A percentile compares a stretch with the other conserved stretches of the same genome.
phyloP scores from a whole-genome alignment of 2,888 invertebrate genomes.

The Acleris laterana region DNA sequence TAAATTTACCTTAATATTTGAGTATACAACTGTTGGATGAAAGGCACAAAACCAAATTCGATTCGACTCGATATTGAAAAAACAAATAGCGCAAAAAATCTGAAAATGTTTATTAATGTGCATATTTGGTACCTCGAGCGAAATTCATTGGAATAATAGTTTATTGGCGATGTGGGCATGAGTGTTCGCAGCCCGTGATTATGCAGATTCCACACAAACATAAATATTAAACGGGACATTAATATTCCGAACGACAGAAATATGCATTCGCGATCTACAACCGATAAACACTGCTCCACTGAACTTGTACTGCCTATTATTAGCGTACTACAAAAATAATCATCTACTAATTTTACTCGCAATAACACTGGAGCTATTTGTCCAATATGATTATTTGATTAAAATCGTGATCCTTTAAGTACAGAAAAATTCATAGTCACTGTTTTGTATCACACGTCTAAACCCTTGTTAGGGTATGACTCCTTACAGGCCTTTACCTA shows the following conservation, averaged over 20 bases:
- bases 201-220: slow-evolving; percentile 82
- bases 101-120: slow-evolving; percentile 38
- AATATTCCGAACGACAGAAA: slow-evolving; percentile 81
- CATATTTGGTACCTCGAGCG: slow-evolving; percentile 58
- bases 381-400: neutral
- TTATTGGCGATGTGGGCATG: slow-evolving; percentile 61
- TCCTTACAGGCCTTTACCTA: too few relatives aligned
- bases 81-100: slow-evolving; percentile 23
- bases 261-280: slow-evolving; percentile 72
- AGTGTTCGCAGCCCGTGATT: slow-evolving; percentile 77
- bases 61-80: slow-evolving; percentile 30
- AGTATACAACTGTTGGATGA: neutral
- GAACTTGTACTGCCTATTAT: slow-evolving; percentile 43
- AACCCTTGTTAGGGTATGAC: too few relatives aligned
- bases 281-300: slow-evolving; percentile 55
- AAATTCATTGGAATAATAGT: slow-evolving; percentile 78
- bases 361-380: neutral
- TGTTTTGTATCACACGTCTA: too few relatives aligned
- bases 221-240: slow-evolving; percentile 83
- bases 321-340: slow-evolving; percentile 3
- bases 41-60: slow-evolving; percentile 7
- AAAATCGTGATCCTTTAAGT: too few relatives aligned
- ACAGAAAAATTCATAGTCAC: too few relatives aligned
- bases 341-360: neutral
- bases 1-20: neutral